These are phyloP conservation scores for Lasioglossum morio DNA, from an alignment of 2,888 invertebrate species.

Conservation along the genomic window DNA sequence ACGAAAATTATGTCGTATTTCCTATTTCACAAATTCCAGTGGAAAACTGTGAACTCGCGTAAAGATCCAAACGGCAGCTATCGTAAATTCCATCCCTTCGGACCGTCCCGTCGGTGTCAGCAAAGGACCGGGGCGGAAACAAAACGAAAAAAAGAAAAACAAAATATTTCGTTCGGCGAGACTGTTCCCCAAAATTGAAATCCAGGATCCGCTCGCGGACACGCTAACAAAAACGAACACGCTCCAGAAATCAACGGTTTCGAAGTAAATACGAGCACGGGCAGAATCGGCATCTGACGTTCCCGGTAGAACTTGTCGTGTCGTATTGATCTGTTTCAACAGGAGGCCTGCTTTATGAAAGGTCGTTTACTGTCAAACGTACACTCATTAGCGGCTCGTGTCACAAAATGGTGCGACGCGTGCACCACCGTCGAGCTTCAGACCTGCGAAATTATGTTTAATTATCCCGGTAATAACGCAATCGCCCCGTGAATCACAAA, in stretches of 20 bases:
- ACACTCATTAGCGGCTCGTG: conserved; percentile 23
- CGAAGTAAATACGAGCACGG: conserved; percentile 10
- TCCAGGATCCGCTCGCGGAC: background rate
- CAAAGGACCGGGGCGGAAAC: background rate
- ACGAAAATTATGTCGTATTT: background rate
- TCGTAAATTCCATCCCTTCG: background rate
- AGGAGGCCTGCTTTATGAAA: background rate
- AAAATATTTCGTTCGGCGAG: background rate
- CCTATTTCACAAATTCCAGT: background rate
- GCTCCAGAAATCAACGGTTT: conserved; percentile 18
- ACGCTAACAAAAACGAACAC: conserved; percentile 14
- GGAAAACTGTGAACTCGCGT: background rate
- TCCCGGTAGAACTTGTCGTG: background rate
- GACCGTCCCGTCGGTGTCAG: background rate
- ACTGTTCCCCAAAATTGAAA: conserved; percentile 14
- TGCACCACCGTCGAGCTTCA: background rate
- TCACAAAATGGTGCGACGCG: background rate
- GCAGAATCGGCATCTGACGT: conserved; percentile 7
- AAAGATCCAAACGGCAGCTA: background rate
- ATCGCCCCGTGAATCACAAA: background rate
- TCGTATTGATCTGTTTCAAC: conserved; percentile 28
- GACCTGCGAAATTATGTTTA: background rate
- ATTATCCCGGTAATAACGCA: conserved; percentile 5
- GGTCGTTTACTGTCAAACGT: conserved; percentile 13
- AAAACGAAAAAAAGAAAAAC: background rate